These are phyloP conservation scores for Zoanthus sociatus DNA, from an alignment of 92 coral and sea anemone species.

Conservation along the genomic window DNA sequence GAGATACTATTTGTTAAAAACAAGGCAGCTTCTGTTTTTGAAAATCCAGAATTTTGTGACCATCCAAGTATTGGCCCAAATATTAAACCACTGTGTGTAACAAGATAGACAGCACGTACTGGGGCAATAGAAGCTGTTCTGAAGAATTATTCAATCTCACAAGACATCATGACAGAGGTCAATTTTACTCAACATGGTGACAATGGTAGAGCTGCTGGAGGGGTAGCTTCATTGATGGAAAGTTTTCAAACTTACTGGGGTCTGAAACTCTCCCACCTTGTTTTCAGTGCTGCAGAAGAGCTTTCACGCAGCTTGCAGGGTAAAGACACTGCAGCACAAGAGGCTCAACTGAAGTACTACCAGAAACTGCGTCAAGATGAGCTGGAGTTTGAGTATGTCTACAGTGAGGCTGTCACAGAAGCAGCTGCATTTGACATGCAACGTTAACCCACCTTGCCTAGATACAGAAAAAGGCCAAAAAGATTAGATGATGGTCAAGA, in stretches of 20 bases:
- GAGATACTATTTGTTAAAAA: not conserved
- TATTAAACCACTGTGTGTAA: constrained; percentile 17
- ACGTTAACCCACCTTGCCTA: too few species aligned
- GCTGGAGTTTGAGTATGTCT: too few species aligned
- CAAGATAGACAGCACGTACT: constrained; percentile 49
- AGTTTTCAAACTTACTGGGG: constrained; percentile 30
- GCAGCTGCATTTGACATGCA: too few species aligned
- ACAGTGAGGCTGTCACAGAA: too few species aligned
- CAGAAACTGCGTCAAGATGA: too few species aligned
- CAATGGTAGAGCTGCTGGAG: too few species aligned
- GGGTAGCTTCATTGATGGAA: not conserved
- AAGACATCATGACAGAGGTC: constrained; percentile 16
- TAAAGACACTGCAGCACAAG: too few species aligned
- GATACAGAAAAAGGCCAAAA: not conserved
- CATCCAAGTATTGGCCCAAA: not conserved
- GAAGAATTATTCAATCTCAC: constrained; percentile 4
- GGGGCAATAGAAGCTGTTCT: constrained; percentile 22
- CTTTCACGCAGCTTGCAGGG: too few species aligned
- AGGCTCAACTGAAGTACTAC: too few species aligned
- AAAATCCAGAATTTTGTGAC: not conserved
- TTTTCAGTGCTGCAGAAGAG: not conserved
- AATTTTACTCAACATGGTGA: not conserved
- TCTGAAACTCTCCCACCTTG: constrained; percentile 17
- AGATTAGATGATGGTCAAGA: constrained; percentile 34
- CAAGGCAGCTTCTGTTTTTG: not conserved